A percentile compares a stretch with the other conserved stretches of the same genome.
These are phyloP conservation scores for Drosophila fungiperda DNA, from an alignment of 2,888 invertebrate genomes.

Conservation along the genomic window DNA sequence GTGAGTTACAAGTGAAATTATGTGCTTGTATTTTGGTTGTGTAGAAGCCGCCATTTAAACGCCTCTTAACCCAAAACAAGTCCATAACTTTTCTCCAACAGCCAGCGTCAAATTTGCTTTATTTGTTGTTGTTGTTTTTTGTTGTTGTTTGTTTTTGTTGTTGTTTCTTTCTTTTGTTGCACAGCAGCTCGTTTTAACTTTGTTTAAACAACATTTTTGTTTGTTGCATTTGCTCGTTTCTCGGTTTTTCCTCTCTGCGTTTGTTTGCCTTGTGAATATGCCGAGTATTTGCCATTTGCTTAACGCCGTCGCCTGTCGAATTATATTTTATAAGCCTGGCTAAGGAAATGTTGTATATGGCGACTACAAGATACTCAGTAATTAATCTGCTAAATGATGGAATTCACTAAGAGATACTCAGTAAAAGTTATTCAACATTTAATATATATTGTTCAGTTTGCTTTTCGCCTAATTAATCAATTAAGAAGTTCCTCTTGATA, in stretches of 20 bases:
- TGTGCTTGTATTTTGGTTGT: conserved; percentile 44
- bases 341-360: background rate
- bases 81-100: conserved; percentile 43
- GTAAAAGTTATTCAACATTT: background rate
- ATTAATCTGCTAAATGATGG: too few relatives aligned
- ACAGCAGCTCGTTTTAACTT: conserved; percentile 57
- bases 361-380: conserved; percentile 32
- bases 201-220: conserved; percentile 52
- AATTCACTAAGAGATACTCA: background rate
- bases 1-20: conserved; percentile 53
- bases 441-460: background rate
- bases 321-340: conserved; percentile 73
- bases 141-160: conserved; percentile 13
- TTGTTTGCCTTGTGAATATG: conserved; percentile 38
- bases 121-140: conserved; percentile 11
- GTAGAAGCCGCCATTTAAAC: conserved; percentile 49
- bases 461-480: background rate
- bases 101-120: conserved; percentile 39
- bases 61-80: conserved; percentile 47
- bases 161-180: conserved; percentile 15
- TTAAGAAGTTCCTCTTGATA: background rate
- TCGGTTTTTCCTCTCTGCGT: too few relatives aligned
- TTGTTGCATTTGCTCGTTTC: background rate
- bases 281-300: conserved; percentile 55
- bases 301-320: conserved; percentile 68